A percentile compares a stretch with the other conserved stretches of the same genome.
Conservation (phyloP, 2,888 invertebrate genomes). For the Hesperia comma region DNA sequence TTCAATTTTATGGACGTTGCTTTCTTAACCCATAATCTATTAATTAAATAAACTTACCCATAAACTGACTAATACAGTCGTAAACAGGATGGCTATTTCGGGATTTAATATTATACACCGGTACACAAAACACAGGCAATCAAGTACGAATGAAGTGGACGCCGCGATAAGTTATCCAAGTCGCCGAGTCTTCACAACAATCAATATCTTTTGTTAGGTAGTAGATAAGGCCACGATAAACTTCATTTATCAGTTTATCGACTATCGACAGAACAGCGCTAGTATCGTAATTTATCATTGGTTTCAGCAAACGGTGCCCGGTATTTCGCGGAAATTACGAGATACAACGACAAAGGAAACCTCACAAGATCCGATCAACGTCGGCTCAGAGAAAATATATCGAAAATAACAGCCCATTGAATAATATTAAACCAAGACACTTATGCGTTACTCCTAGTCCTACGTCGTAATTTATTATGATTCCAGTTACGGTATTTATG, state of each 20-base stretch:
- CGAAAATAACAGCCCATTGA: not conserved
- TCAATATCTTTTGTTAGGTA: constrained; percentile 55
- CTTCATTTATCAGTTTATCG: constrained; percentile 5
- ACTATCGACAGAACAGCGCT: constrained; percentile 12
- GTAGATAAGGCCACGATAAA: constrained; percentile 43
- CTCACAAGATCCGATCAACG: not conserved
- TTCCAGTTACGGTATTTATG: too few species aligned
- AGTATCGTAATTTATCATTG: not conserved
- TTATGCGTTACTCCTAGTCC: not conserved
- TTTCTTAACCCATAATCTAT: too few species aligned
- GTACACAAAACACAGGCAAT: constrained; percentile 4
- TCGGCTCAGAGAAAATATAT: not conserved
- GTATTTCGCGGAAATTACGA: not conserved
- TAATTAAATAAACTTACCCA: not conserved
- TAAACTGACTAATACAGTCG: not conserved
- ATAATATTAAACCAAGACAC: not conserved
- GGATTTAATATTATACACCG: too few species aligned
- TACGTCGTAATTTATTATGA: not conserved
- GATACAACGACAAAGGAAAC: constrained; percentile 8
- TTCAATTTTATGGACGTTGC: too few species aligned
- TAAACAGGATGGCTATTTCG: too few species aligned
- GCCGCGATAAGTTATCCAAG: constrained; percentile 61
- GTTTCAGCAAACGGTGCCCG: not conserved
- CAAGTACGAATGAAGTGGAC: constrained; percentile 39
- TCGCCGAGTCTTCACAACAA: constrained; percentile 57